phyloP scores from a whole-genome alignment of 1,140 invertebrate genomes.

The Odontomachus brunneus region DNA sequence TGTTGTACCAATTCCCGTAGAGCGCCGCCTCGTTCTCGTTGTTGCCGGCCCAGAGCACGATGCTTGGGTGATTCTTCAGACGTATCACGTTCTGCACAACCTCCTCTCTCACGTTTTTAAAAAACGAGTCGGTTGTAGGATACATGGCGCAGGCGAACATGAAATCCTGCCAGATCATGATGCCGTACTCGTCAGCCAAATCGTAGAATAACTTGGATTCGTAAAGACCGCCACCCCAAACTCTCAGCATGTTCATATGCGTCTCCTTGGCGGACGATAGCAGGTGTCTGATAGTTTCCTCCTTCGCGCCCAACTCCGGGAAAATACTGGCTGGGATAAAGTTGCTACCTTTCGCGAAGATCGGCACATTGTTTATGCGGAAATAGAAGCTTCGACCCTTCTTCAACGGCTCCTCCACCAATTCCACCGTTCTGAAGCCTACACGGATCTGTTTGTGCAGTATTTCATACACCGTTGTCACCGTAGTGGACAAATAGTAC shows the following conservation, averaged over 20 bases:
- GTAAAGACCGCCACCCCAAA: conserved; percentile 99
- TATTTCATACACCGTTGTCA: conserved; percentile 77
- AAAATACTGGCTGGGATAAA: conserved; percentile 97
- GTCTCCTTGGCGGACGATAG: conserved; percentile 91
- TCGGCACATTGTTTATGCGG: conserved; percentile 92
- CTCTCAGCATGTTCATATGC: conserved; percentile 97
- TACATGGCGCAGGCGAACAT: conserved; percentile 99
- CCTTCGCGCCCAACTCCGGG: conserved; percentile 89
- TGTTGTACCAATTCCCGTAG: conserved; percentile 93
- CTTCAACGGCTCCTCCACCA: conserved; percentile 89
- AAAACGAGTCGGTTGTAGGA: conserved; percentile 91
- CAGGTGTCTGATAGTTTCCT: conserved; percentile 86
- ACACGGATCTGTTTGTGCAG: conserved; percentile 85
- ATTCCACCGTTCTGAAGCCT: conserved; percentile 95
- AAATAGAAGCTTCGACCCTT: conserved; percentile 95
- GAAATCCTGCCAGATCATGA: conserved; percentile 97
- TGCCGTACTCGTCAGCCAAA: conserved; percentile 92
- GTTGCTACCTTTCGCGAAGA: conserved; percentile 99
- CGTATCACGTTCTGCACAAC: conserved; percentile 93
- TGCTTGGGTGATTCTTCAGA: conserved; percentile 94
- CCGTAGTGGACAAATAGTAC: conserved; percentile 89
- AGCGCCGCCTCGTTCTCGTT: conserved; percentile 99
- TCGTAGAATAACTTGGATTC: conserved; percentile 97
- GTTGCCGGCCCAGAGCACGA: conserved; percentile 97
- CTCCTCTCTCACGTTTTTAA: conserved; percentile 91